Conservation (phyloP, 2,888 invertebrate genomes). For the Drosophila prolongata region DNA sequence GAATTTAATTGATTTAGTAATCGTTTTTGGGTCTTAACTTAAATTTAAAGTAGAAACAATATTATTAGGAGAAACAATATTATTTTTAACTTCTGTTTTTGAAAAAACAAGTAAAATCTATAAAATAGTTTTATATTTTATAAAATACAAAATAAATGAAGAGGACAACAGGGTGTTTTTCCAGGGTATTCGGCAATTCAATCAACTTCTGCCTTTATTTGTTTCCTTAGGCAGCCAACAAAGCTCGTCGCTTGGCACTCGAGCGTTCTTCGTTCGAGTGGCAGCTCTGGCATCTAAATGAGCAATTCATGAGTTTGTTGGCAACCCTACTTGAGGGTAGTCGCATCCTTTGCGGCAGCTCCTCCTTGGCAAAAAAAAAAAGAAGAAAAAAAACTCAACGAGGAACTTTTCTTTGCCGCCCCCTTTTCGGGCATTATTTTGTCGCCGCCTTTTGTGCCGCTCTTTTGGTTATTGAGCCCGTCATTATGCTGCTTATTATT, state of each 20-base stretch:
- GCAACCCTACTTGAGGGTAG: conserved; percentile 68
- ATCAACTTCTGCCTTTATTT: not conserved
- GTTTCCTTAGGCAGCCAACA: conserved; percentile 31
- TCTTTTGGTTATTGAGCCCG: conserved; percentile 50
- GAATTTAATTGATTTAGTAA: no score
- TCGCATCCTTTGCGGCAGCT: conserved; percentile 27
- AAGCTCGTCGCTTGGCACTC: conserved; percentile 53
- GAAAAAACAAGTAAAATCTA: no score
- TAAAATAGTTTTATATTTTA: no score
- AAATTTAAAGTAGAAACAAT: not conserved
- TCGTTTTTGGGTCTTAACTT: no score
- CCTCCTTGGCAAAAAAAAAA: conserved; percentile 4
- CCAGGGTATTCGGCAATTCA: not conserved
- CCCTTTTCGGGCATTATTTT: conserved; percentile 17
- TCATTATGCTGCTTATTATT: conserved; percentile 64
- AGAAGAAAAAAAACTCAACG: conserved; percentile 2
- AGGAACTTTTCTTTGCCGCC: conserved; percentile 5
- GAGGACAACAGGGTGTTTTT: not conserved
- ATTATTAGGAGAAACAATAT: not conserved
- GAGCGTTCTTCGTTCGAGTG: conserved; percentile 57
- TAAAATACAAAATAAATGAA: no score
- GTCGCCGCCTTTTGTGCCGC: conserved; percentile 36
- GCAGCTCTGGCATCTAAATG: conserved; percentile 70
- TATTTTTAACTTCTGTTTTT: no score
- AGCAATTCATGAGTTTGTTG: conserved; percentile 77